phyloP scores from a whole-genome alignment of 2,797 vertebrate genomes.

The Pseudomugil tenellus region DNA sequence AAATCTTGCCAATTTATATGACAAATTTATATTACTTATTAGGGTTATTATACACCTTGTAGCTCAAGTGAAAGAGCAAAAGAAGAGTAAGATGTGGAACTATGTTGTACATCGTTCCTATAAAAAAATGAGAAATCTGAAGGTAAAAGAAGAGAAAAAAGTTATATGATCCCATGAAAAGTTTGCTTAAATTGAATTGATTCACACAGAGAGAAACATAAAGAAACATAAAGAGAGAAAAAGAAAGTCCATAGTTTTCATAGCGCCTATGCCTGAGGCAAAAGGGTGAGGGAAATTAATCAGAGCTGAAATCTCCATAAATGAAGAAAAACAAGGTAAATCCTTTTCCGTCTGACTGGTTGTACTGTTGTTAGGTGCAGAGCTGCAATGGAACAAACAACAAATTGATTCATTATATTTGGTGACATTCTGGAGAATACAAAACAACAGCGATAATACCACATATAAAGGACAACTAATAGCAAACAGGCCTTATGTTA shows the following conservation, averaged over 20 bases:
- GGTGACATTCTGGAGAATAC: too few species aligned
- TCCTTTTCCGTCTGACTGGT: conserved; percentile 39
- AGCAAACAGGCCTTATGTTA: too few species aligned
- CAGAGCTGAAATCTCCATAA: conserved; percentile 19
- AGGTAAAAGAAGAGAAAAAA: conserved; percentile 42
- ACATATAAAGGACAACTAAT: too few species aligned
- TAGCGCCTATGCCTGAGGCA: conserved; percentile 11
- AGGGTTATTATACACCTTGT: conserved; percentile 26
- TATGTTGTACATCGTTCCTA: conserved; percentile 22
- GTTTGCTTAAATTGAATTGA: background rate
- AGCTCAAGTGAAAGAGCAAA: conserved; percentile 4
- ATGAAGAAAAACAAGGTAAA: conserved; percentile 55
- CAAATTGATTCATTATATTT: too few species aligned
- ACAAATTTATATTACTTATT: too few species aligned
- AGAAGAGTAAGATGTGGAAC: conserved; percentile 37
- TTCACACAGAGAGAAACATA: background rate
- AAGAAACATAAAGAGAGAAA: background rate
- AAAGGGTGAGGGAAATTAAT: conserved; percentile 37
- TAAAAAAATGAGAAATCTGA: conserved; percentile 11
- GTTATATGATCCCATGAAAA: conserved; percentile 22
- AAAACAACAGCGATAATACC: too few species aligned
- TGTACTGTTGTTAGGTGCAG: conserved; percentile 34
- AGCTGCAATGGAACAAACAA: conserved; percentile 1
- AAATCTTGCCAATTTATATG: conserved; percentile 21
- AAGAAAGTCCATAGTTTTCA: conserved; percentile 21